Conservation (phyloP, 1,140 invertebrate genomes). For the Cephus cinctus region DNA sequence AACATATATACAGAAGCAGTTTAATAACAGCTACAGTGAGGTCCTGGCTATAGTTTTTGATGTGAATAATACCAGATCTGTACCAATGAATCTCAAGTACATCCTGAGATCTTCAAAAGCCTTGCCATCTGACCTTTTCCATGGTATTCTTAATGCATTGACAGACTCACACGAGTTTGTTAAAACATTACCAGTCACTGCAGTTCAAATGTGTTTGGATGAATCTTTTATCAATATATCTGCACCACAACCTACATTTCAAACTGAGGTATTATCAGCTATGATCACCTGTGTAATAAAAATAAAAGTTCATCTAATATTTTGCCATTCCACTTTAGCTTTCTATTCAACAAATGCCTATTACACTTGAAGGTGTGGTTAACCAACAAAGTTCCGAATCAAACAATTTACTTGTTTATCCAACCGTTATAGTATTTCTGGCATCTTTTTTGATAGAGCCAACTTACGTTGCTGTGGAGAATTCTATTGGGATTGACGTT, state of each 20-base stretch:
- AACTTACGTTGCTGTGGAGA: constrained; percentile 43
- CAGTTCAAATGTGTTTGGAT: constrained; percentile 45
- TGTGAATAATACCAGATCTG: constrained; percentile 18
- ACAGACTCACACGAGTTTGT: constrained; percentile 12
- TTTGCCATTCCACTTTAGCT: constrained; percentile 29
- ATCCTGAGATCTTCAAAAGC: constrained; percentile 33
- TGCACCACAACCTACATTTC: constrained; percentile 13
- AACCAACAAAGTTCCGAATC: constrained; percentile 31
- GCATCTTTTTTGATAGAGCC: constrained; percentile 46
- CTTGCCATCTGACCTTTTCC: constrained; percentile 35
- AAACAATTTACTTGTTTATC: constrained; percentile 32
- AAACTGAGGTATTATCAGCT: constrained; percentile 24
- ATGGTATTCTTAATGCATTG: constrained; percentile 8
- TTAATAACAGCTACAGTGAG: constrained; percentile 7
- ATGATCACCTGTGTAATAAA: neutral
- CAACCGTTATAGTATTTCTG: constrained; percentile 41
- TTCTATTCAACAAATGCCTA: constrained; percentile 49
- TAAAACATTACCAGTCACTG: constrained; percentile 29
- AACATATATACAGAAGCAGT: constrained; percentile 28
- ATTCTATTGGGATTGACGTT: constrained; percentile 50
- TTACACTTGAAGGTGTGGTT: constrained; percentile 35
- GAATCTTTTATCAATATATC: constrained; percentile 34
- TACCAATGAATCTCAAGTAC: constrained; percentile 38
- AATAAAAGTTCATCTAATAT: neutral
- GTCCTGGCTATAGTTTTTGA: constrained; percentile 41